These are phyloP conservation scores for Phylloscopus trochilus DNA, from an alignment of 2,113 vertebrate genomes.

Conservation along the genomic window DNA sequence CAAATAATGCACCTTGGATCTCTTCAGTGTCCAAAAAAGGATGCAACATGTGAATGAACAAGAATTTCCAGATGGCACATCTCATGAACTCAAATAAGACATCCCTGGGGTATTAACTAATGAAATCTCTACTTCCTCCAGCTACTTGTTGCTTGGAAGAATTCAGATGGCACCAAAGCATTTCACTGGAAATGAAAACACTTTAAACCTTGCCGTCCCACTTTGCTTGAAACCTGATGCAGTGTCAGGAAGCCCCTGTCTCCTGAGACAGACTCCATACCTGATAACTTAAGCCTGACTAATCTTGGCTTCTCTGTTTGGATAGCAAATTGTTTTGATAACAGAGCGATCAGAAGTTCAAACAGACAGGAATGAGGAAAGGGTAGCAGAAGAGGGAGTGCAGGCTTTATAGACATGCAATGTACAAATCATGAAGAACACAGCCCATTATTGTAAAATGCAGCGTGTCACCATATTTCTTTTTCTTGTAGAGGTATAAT, in stretches of 20 bases:
- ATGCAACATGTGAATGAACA: constrained; percentile 21
- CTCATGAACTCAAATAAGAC: not conserved
- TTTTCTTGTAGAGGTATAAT: not conserved
- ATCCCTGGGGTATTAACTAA: constrained; percentile 39
- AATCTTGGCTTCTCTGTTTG: not conserved
- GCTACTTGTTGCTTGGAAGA: constrained; percentile 32
- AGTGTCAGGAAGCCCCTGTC: not conserved
- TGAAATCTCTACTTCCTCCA: constrained; percentile 49
- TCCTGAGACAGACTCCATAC: not conserved
- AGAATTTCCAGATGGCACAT: constrained; percentile 40
- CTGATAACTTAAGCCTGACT: not conserved
- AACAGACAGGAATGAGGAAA: not conserved
- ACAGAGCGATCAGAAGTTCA: not conserved
- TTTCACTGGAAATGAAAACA: constrained; percentile 23
- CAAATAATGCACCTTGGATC: constrained; percentile 8
- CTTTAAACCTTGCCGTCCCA: not conserved
- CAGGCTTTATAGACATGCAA: not conserved
- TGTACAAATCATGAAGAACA: not conserved
- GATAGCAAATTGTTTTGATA: not conserved
- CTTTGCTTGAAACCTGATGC: not conserved
- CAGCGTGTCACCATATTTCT: not conserved
- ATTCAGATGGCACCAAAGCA: constrained; percentile 15
- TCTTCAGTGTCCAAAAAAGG: constrained; percentile 32
- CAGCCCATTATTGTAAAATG: not conserved
- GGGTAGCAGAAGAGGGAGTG: not conserved